Conservation (phyloP, 2,797 vertebrate genomes). For the Sebastes kiyomatsui region DNA sequence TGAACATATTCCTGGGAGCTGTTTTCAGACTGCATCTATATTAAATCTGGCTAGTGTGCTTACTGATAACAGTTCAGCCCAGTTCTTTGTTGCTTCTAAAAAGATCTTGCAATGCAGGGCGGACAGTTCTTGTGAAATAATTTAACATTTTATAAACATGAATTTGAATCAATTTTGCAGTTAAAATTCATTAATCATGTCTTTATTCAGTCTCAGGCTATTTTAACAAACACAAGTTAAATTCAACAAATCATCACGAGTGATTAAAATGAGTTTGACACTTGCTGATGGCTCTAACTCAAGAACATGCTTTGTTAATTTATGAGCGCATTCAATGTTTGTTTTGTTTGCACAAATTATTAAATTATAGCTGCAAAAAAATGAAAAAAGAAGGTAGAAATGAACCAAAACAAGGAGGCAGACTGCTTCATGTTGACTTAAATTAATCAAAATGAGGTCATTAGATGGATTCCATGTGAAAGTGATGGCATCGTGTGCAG, state of each 20-base stretch:
- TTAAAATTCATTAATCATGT: not conserved
- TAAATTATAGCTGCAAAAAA: conserved; percentile 18
- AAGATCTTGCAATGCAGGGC: not conserved
- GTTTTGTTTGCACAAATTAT: not conserved
- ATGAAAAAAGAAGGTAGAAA: not conserved
- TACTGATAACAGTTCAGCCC: not conserved
- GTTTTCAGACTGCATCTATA: not conserved
- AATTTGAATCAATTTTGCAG: not conserved
- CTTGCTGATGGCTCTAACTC: not conserved
- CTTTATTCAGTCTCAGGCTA: not conserved
- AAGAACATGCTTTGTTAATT: not conserved
- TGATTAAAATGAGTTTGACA: not conserved
- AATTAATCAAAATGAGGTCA: not conserved
- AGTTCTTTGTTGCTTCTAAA: not conserved
- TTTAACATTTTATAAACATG: not conserved
- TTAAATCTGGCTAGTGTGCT: not conserved
- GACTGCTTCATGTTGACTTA: not conserved
- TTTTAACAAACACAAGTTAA: not conserved
- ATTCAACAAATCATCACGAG: not conserved
- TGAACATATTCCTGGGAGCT: not conserved
- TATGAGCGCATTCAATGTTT: not conserved
- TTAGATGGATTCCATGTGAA: not conserved
- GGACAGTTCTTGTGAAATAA: not conserved
- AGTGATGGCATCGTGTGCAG: not conserved
- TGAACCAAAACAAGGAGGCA: not conserved